Percentiles rank a stretch among this genome's conserved stretches.
These are phyloP conservation scores for Brachypterus glaber DNA, from an alignment of 2,888 invertebrate genomes.

Conservation along the genomic window DNA sequence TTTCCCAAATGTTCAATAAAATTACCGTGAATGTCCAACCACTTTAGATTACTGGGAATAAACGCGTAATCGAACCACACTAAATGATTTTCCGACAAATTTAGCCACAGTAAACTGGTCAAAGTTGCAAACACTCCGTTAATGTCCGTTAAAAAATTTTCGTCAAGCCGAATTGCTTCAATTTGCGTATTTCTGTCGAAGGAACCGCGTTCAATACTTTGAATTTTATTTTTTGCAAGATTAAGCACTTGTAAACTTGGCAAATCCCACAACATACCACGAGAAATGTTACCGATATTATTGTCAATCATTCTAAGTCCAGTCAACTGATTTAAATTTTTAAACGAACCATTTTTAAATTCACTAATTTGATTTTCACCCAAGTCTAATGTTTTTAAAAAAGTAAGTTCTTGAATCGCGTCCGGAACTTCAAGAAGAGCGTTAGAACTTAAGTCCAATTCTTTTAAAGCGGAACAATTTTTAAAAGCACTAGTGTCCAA, in stretches of 20 bases:
- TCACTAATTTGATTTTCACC: conserved; percentile 84
- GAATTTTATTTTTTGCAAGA: conserved; percentile 81
- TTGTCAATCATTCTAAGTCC: conserved; percentile 84
- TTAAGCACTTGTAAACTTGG: conserved; percentile 78
- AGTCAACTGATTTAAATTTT: conserved; percentile 76
- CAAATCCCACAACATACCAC: conserved; percentile 79
- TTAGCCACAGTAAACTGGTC: conserved; percentile 76
- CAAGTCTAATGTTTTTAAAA: conserved; percentile 80
- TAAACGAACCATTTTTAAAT: conserved; percentile 76
- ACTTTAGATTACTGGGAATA: conserved; percentile 79
- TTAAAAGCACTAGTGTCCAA: conserved; percentile 74
- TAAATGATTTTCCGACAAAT: conserved; percentile 83
- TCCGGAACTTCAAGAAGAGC: conserved; percentile 72
- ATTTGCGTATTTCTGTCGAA: conserved; percentile 73
- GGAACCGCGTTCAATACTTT: conserved; percentile 72
- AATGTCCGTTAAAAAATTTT: conserved; percentile 79
- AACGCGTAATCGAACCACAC: conserved; percentile 92
- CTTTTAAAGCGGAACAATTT: conserved; percentile 81
- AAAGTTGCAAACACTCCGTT: conserved; percentile 83
- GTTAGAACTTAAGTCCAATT: conserved; percentile 81
- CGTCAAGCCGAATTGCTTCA: conserved; percentile 79
- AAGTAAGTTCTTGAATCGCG: conserved; percentile 69
- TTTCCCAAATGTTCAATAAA: conserved; percentile 80
- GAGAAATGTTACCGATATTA: conserved; percentile 73
- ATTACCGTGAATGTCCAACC: conserved; percentile 85